Conservation (phyloP, 2,888 invertebrate genomes). For the Chrysina gloriosa region DNA sequence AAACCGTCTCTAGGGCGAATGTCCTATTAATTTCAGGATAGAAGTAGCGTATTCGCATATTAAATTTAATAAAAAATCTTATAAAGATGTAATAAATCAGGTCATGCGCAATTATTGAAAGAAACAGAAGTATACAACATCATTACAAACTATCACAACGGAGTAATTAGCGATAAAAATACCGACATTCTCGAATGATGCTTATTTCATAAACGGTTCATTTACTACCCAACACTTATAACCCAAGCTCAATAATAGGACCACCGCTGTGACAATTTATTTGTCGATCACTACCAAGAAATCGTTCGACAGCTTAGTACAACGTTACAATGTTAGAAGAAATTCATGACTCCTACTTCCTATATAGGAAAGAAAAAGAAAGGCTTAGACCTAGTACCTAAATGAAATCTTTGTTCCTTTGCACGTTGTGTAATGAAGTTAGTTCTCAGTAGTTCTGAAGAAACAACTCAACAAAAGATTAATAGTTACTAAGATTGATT, state of each 20-base stretch:
- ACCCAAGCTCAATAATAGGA: slow-evolving; percentile 12
- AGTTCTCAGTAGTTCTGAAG: neutral
- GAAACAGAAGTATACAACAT: too few species aligned
- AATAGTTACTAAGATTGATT: slow-evolving; percentile 8
- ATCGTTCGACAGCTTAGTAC: slow-evolving; percentile 13
- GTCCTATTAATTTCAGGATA: too few species aligned
- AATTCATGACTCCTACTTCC: neutral
- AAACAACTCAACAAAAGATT: neutral
- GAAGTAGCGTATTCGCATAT: too few species aligned
- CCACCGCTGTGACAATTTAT: slow-evolving; percentile 43
- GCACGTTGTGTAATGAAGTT: slow-evolving; percentile 13
- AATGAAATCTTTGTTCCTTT: neutral
- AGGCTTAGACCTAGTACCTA: neutral
- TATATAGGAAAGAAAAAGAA: neutral
- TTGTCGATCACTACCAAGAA: slow-evolving; percentile 37
- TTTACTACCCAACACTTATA: neutral
- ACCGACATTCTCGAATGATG: neutral
- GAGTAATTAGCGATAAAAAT: neutral
- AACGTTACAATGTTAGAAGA: neutral
- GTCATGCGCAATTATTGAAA: too few species aligned
- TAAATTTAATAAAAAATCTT: too few species aligned
- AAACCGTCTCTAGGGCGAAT: too few species aligned
- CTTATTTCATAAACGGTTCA: neutral
- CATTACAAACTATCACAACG: neutral
- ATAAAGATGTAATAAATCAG: too few species aligned